These are phyloP conservation scores for Meteorus colon DNA, from an alignment of 2,888 invertebrate genomes.

Conservation along the genomic window DNA sequence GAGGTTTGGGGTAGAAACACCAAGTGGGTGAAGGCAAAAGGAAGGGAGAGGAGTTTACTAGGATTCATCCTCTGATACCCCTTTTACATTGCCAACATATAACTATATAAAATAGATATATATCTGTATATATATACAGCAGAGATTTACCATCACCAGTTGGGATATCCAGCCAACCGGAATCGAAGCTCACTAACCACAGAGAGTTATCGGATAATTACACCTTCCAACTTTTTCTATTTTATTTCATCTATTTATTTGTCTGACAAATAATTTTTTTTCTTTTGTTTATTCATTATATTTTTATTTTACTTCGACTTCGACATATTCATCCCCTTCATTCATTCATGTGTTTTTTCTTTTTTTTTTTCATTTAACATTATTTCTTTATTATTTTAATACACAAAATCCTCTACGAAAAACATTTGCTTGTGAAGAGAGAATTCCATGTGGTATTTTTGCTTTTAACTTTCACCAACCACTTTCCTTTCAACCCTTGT, in stretches of 20 bases:
- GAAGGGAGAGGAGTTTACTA: neutral
- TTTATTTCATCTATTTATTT: constrained; percentile 33
- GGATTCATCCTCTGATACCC: constrained; percentile 16
- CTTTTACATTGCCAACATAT: neutral
- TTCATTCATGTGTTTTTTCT: neutral
- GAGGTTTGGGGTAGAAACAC: neutral
- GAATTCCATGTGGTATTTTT: neutral
- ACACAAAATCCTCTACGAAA: neutral
- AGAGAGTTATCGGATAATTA: constrained; percentile 38
- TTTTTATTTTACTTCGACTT: neutral
- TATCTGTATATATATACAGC: neutral
- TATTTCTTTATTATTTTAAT: constrained; percentile 26
- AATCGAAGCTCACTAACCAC: constrained; percentile 26
- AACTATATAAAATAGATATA: neutral
- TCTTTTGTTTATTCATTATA: neutral
- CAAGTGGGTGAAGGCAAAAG: neutral
- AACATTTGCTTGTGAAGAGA: neutral
- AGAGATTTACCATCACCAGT: constrained; percentile 7
- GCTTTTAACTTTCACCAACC: neutral
- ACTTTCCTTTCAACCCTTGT: neutral
- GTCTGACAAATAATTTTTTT: neutral
- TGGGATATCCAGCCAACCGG: constrained; percentile 9
- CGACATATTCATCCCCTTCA: neutral
- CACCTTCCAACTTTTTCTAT: constrained; percentile 7
- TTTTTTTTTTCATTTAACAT: neutral